These are phyloP conservation scores for Spilarctia lutea DNA, from an alignment of 2,888 invertebrate genomes.

Conservation along the genomic window DNA sequence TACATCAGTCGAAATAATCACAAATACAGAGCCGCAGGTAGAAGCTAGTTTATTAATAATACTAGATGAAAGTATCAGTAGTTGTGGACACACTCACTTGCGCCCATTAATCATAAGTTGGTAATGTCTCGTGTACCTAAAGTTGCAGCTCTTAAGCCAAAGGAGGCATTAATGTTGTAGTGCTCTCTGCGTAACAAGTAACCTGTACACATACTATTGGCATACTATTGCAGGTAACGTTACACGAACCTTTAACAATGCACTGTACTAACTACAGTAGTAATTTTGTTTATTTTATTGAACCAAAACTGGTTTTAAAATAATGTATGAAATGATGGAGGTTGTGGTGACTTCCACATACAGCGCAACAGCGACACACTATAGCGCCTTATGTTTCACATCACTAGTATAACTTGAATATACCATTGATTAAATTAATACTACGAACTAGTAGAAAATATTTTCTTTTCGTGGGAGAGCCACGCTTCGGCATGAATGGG, in stretches of 20 bases:
- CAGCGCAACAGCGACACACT: no score
- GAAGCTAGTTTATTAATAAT: constrained; percentile 7
- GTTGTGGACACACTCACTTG: constrained; percentile 52
- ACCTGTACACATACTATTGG: constrained; percentile 47
- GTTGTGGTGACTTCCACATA: no score
- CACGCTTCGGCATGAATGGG: no score
- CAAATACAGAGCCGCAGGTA: no score
- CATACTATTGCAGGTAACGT: constrained; percentile 14
- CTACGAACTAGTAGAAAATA: no score
- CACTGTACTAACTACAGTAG: neutral
- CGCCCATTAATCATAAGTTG: constrained; percentile 70
- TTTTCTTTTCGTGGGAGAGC: no score
- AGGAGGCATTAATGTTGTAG: constrained; percentile 70
- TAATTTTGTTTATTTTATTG: no score
- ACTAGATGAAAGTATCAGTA: constrained; percentile 45
- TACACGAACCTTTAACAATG: neutral
- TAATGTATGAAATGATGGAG: no score
- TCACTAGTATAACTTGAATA: neutral
- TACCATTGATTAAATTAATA: no score
- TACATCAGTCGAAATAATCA: no score
- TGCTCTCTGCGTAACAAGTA: constrained; percentile 65
- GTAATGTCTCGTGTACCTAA: constrained; percentile 59
- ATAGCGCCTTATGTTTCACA: neutral
- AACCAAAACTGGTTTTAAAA: no score
- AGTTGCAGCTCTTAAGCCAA: constrained; percentile 66